These are phyloP conservation scores for Mayetiola destructor DNA, from an alignment of 2,888 invertebrate species.

Conservation along the genomic window DNA sequence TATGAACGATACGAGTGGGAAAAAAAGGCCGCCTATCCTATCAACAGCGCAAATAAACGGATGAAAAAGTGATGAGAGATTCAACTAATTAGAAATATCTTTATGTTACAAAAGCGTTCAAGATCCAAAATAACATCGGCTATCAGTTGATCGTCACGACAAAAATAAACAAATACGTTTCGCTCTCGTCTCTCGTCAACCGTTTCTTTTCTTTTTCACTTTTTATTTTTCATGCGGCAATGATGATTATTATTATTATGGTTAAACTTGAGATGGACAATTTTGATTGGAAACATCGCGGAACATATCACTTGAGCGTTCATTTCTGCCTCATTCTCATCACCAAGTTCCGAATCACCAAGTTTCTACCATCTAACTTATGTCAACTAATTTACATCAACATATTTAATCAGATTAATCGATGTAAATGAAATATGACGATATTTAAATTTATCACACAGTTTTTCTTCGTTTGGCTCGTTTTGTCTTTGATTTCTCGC, in stretches of 20 bases:
- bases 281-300: not conserved
- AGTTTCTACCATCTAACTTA: not conserved
- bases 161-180: not conserved
- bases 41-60: not conserved
- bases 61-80: not conserved
- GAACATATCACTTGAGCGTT: not conserved
- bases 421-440: too few relatives aligned
- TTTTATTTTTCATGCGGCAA: too few relatives aligned
- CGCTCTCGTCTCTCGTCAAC: too few relatives aligned
- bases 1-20: not conserved
- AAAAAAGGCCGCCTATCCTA: not conserved
- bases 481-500: not conserved
- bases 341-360: not conserved
- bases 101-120: not conserved
- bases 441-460: too few relatives aligned
- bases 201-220: too few relatives aligned
- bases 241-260: too few relatives aligned
- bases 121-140: not conserved
- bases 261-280: not conserved
- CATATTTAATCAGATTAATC: not conserved
- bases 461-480: not conserved
- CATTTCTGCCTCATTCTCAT: not conserved
- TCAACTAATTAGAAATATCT: conserved; percentile 7
- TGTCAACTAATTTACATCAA: not conserved
- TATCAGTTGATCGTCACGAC: not conserved